Percentiles rank a stretch among this genome's conserved stretches.
Evolutionary conservation across 2,797 vertebrate species (phyloP).

Genomic region (Holocentrus rufus): DNA sequence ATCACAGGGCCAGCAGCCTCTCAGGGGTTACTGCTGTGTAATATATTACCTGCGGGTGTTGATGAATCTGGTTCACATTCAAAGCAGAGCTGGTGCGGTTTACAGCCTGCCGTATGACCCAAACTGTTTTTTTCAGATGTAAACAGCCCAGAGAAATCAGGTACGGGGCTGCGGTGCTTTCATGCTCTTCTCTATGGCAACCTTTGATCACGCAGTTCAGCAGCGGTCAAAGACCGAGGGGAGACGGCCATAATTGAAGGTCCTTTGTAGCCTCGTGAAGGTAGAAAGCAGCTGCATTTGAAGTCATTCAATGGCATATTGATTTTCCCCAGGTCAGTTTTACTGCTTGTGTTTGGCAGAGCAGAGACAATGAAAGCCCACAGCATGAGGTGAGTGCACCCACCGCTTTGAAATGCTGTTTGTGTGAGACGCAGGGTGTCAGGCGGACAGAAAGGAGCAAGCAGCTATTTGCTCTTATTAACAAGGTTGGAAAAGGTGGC

Average conservation of each 20-base stretch:
- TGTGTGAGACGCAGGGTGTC: too few species aligned
- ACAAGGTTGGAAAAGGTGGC: too few species aligned
- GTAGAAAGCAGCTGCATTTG: constrained; percentile 51
- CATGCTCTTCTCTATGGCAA: constrained; percentile 65
- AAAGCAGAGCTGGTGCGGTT: too few species aligned
- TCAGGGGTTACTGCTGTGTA: too few species aligned
- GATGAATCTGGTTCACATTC: too few species aligned
- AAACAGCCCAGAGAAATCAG: constrained; percentile 23
- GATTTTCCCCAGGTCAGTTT: constrained; percentile 52
- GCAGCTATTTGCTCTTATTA: too few species aligned
- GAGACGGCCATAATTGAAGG: constrained; percentile 44
- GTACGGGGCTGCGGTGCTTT: constrained; percentile 44
- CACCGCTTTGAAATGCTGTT: too few species aligned
- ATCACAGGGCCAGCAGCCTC: too few species aligned
- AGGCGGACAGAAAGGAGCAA: too few species aligned
- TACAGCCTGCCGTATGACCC: too few species aligned
- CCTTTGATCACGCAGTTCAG: constrained; percentile 71
- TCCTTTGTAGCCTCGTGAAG: constrained; percentile 56
- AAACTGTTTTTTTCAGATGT: too few species aligned
- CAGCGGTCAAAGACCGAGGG: constrained; percentile 27
- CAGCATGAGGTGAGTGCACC: background rate
- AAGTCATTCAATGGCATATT: constrained; percentile 48
- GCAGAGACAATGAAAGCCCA: constrained; percentile 29
- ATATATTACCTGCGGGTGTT: too few species aligned
- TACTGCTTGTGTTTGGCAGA: constrained; percentile 42